phyloP scores from a whole-genome alignment of 2,888 invertebrate species.

The Syrista parreyssii region DNA sequence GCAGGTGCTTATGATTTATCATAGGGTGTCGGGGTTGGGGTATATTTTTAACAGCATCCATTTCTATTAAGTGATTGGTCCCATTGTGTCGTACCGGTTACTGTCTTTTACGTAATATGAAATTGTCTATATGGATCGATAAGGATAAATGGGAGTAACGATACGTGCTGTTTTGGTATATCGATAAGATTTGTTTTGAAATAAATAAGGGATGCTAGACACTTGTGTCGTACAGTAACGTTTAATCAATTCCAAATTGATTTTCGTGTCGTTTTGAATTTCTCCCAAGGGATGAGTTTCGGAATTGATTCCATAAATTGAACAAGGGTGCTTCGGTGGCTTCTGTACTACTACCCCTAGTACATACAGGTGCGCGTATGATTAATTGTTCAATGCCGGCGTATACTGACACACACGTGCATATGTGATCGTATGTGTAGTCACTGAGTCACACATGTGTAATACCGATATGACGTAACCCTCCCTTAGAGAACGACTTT shows the following conservation, averaged over 20 bases:
- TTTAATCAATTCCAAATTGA: not conserved
- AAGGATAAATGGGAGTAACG: not conserved
- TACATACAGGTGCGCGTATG: not conserved
- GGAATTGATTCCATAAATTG: not conserved
- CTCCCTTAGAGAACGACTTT: not conserved
- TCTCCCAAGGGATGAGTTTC: not conserved
- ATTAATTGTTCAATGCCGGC: not conserved
- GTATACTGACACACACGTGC: not conserved
- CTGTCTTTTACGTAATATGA: not conserved
- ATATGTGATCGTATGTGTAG: not conserved
- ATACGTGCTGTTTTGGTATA: not conserved
- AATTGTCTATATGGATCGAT: not conserved
- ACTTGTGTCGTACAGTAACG: not conserved
- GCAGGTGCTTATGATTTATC: slow-evolving; percentile 19
- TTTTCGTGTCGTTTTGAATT: not conserved
- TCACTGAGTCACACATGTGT: not conserved
- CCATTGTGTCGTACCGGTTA: not conserved
- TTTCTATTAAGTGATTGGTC: not conserved
- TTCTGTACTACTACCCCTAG: not conserved
- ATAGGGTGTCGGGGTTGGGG: not conserved
- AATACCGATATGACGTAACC: not conserved
- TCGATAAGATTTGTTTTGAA: not conserved
- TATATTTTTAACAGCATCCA: not conserved
- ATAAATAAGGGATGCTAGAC: not conserved
- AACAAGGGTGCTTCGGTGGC: not conserved